Evolutionary conservation across 2,888 invertebrate species (phyloP).

Genomic region (Mesorhabditis belari): DNA sequence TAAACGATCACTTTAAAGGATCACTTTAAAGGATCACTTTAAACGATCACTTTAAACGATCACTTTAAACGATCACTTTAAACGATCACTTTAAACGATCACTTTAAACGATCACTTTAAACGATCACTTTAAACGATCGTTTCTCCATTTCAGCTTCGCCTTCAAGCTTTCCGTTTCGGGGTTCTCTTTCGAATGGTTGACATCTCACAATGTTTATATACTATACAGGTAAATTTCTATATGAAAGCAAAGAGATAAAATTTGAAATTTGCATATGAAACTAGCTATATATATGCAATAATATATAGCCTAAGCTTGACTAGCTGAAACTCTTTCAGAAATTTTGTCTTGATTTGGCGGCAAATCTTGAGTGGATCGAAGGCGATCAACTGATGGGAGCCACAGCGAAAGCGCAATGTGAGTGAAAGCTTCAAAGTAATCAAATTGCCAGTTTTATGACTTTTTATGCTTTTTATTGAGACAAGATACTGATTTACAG

Average conservation of each 20-base stretch:
- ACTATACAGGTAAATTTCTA: slow-evolving; percentile 23
- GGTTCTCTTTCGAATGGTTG: slow-evolving; percentile 45
- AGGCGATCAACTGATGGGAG: slow-evolving; percentile 33
- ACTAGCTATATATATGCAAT: too few species aligned
- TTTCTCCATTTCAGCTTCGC: slow-evolving; percentile 17
- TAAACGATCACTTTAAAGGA: too few species aligned
- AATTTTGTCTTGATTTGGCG: slow-evolving; percentile 47
- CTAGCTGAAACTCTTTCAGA: slow-evolving; percentile 39
- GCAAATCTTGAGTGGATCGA: slow-evolving; percentile 37
- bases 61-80: too few species aligned
- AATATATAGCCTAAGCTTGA: background rate
- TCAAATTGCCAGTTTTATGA: slow-evolving; percentile 5
- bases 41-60: too few species aligned
- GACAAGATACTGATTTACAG: too few species aligned
- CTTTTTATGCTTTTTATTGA: slow-evolving; percentile 8
- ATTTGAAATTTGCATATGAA: too few species aligned
- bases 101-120: background rate
- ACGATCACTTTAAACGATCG: background rate
- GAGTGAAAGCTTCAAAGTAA: too few species aligned
- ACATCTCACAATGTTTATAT: slow-evolving; percentile 33
- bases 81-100: too few species aligned
- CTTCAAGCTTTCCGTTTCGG: slow-evolving; percentile 42
- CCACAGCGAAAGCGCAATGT: slow-evolving; percentile 45
- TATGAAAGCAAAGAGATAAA: too few species aligned
- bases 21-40: too few species aligned